Conservation (phyloP, 1,140 invertebrate genomes). For the Trichomalopsis sarcophagae region DNA sequence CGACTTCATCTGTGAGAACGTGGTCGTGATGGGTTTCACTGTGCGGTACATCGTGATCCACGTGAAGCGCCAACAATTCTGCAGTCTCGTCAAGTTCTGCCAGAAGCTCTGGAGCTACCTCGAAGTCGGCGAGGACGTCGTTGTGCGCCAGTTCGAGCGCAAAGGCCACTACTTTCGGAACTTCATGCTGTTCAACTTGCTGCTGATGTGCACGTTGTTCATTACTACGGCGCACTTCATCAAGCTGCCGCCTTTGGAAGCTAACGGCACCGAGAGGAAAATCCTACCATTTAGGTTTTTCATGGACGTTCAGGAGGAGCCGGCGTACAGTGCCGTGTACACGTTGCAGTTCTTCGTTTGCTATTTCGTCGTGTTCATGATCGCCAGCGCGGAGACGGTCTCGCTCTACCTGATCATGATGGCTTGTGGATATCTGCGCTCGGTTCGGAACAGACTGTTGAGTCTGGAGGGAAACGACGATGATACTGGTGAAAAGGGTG, state of each 20-base stretch:
- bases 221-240: background rate
- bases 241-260: background rate
- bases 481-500: background rate
- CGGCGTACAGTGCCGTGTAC: background rate
- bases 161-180: background rate
- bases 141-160: background rate
- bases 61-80: background rate
- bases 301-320: conserved; percentile 29
- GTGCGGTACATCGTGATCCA: background rate
- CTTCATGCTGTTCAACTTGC: background rate
- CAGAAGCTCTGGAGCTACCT: conserved; percentile 15
- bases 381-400: background rate
- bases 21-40: background rate
- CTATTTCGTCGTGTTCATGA: background rate
- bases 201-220: background rate
- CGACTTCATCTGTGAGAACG: background rate
- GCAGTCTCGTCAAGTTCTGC: background rate
- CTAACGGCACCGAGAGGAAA: background rate
- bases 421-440: conserved; percentile 37
- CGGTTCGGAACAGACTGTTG: background rate
- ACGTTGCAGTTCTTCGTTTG: background rate
- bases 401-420: conserved; percentile 19
- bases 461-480: too few species aligned
- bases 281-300: conserved; percentile 24
- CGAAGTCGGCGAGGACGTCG: background rate